phyloP scores from a whole-genome alignment of 2,888 invertebrate species.

The Spodoptera picta region DNA sequence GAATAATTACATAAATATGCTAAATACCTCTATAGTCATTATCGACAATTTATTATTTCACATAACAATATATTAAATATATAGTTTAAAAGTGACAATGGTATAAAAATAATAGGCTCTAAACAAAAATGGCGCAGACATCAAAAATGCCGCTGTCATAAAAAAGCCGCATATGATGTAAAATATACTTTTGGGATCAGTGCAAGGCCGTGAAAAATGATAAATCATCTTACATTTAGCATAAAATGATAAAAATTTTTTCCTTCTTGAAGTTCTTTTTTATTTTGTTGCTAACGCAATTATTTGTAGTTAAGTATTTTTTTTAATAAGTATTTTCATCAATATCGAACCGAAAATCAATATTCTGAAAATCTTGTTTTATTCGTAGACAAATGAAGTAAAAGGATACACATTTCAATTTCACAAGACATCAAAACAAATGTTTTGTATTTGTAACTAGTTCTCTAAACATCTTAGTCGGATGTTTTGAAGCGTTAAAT shows the following conservation, averaged over 20 bases:
- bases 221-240: slow-evolving; percentile 33
- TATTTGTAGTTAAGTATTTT: too few relatives aligned
- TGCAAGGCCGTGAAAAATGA: slow-evolving; percentile 28
- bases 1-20: too few relatives aligned
- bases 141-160: slow-evolving; percentile 36
- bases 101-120: not conserved
- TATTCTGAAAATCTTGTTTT: too few relatives aligned
- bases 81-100: slow-evolving; percentile 21
- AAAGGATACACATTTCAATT: too few relatives aligned
- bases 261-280: not conserved
- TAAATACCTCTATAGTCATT: slow-evolving; percentile 10
- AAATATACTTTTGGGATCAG: slow-evolving; percentile 32
- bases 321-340: too few relatives aligned
- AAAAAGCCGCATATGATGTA: slow-evolving; percentile 24
- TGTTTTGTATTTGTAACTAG: too few relatives aligned
- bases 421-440: too few relatives aligned
- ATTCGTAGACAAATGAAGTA: too few relatives aligned
- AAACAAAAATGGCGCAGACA: slow-evolving; percentile 11
- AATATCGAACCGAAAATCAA: too few relatives aligned
- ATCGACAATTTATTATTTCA: slow-evolving; percentile 17
- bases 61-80: slow-evolving; percentile 11
- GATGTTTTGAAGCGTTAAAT: too few relatives aligned
- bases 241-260: slow-evolving; percentile 3
- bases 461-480: too few relatives aligned
- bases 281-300: too few relatives aligned